Evolutionary conservation across 1,140 invertebrate genomes (phyloP), one percentile per base, ranked within the genome.

Genomic region (Drosophila funebris): DNA sequence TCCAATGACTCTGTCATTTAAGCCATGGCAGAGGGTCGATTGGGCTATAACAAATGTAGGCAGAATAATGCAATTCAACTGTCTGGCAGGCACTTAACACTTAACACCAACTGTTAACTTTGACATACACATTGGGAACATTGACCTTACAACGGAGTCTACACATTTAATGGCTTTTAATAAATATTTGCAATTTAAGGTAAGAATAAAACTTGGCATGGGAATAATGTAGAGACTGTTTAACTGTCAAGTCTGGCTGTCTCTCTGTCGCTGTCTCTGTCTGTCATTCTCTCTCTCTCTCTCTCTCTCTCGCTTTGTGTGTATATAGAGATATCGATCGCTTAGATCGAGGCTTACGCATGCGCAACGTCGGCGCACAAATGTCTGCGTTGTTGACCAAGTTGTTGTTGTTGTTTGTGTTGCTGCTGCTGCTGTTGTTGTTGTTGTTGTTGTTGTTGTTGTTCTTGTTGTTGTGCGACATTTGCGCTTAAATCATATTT

Each of bases 401-500:
- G 70, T 54, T 60, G 53, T 24, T 66, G 43, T 63, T 52, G 57
- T 44, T 57, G 54, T 31, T 60, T 36, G 31, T 36, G 56, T 43
- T 33, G 53, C 18, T 70, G 44, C 53, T 57, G 22, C 46, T 36
- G 20, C 22, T 53, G 53, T 44, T 36, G n/a, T 44, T 57, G 54
- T 31, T 60, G 46, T 41, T 36, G 56, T 43, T 33, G 53, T 22
- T 70, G 44, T 58, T 57, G 22, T 53, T 36, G 20, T 29, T 53
- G 53, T 44, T 36, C 37, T 22, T 31, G 48, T 41, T 63, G 50
- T 50, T 46, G 58, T 61, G 72, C 83, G 83, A 88, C 83, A 83
- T 88, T 88, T 88, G 72, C 78, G 79, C 69, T 83, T 88, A 88
- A 87, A 89, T 88, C 83, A 88, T 88, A 88, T 88, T 88, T 88